Evolutionary conservation across 2,888 invertebrate species (phyloP), one percentile per base, ranked within the genome.

Genomic region (Sesamia inferens): DNA sequence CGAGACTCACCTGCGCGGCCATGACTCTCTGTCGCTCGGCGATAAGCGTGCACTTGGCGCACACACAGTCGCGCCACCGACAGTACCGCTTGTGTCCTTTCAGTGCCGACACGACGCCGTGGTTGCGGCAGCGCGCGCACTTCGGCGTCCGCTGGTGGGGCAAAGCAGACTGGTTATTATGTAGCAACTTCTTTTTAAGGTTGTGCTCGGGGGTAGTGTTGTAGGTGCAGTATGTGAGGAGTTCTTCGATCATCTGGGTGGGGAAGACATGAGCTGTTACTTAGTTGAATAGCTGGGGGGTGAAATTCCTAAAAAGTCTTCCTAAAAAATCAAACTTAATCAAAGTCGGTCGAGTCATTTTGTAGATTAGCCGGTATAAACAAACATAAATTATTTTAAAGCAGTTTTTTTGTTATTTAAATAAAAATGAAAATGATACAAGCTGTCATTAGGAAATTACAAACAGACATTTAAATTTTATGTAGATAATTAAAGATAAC

Each of bases 41-140:
- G 85, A 99, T 99, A 83, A 99, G 97, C 24, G 99, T 99, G 96
- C 99, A 99, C 96, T 99, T 99, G 72, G 99, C 99, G 95, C 99
- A 99, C 85, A 98, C 98, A 96, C 99, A 99, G 96, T 99, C 99
- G 80, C 99, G 96, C 99, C 99, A 99, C 77, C 99, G 97, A 93
- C 99, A 99, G 96, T 99, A 99, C 19, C 99, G 97, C 95, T 99
- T 99, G 96, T 98, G 98, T 0, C 99, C 99, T 96, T 99, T 99
- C 72, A 99, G 96, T 10, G 99, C 99, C 44, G 99, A 99, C 76
- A 99, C 99, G 83, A 99, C 99, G 87, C 99, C 99, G 97, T 99
- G 99, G 96, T 99, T 99, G 78, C 99, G 97, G 93, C 99, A 99
- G 70, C 99, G 97, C 76, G 99, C 99, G 95, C 99, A 99, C 95